Evolutionary conservation across 2,888 invertebrate genomes (phyloP), one percentile per base, ranked within the genome.

Genomic region (Lepidochrysops patricia): DNA sequence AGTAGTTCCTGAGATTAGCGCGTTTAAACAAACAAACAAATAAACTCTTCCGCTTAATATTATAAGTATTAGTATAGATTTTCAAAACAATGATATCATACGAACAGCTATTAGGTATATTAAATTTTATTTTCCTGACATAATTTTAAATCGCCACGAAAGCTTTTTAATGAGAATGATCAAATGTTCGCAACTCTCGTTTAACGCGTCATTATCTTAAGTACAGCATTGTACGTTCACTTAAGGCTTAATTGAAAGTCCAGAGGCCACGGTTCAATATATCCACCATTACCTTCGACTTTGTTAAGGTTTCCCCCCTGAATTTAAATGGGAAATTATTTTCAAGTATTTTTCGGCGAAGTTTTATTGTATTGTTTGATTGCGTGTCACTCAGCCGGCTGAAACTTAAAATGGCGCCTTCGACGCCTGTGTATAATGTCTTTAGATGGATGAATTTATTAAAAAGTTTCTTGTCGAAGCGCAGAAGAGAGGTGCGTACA

Each of bases 311-410:
- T 72, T 68, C 73, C 70, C 74, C 80, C 72, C 83, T 85, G 88
- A 87, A 89, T 88, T 88, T 88, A 88, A 89, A 89, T 87, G 85
- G 83, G 71, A 81, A 88, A 88, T 89, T 89, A 88, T 88, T 86
- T 84, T 87, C 79, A 86, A 89, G 87, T 84, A 88, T 87, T 88
- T 88, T 89, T 87, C 79, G 80, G 77, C 72, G 82, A 86, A 86
- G 80, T 86, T 88, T 88, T 86, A 88, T 89, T 89, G 86, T 89
- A 88, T 87, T 88, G 85, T 88, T 88, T 88, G 88, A 88, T 89
- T 89, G 83, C 84, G 76, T 87, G 88, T 87, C 88, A 85, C 79
- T 78, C 80, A 84, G 84, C 86, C 84, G 84, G 85, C 88, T 88
- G 85, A 79, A 82, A 79, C 77, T 77, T 74, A 73, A 84, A 84